These are phyloP conservation scores for Agapornis canus DNA, from an alignment of 2,797 vertebrate genomes.

Conservation along the genomic window DNA sequence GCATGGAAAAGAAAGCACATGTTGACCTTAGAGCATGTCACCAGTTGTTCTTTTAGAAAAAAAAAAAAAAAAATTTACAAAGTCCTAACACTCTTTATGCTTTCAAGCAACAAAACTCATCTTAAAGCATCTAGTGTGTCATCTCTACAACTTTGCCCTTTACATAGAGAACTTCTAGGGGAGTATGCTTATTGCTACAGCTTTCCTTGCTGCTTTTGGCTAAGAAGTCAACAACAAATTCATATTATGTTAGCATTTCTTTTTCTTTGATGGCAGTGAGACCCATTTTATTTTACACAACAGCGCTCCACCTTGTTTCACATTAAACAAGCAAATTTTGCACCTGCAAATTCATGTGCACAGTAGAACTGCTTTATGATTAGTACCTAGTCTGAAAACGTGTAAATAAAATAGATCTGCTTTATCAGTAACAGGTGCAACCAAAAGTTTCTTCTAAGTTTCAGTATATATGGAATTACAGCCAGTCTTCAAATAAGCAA, in stretches of 20 bases:
- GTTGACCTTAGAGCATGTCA: conserved; percentile 33
- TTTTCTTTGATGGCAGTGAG: not conserved
- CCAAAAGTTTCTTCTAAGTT: not conserved
- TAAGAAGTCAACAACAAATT: not conserved
- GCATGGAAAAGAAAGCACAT: not conserved
- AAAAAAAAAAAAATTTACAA: not conserved
- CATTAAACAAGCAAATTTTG: not conserved
- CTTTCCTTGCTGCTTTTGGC: not conserved
- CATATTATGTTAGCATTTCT: not conserved
- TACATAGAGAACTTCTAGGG: not conserved
- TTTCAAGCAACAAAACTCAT: conserved; percentile 36
- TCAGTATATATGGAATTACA: not conserved
- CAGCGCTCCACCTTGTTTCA: not conserved
- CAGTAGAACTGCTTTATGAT: not conserved
- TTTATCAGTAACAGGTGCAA: not conserved
- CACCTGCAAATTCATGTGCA: not conserved
- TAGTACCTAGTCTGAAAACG: not conserved
- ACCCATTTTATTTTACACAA: not conserved
- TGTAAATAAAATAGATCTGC: not conserved
- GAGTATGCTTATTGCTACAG: not conserved
- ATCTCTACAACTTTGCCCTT: conserved; percentile 52
- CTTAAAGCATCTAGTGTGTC: conserved; percentile 41
- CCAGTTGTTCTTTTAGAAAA: conserved; percentile 6
- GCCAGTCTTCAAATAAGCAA: not conserved
- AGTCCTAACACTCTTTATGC: conserved; percentile 14